phyloP scores from a whole-genome alignment of 2,888 invertebrate genomes.

The Ophioninae sp. region DNA sequence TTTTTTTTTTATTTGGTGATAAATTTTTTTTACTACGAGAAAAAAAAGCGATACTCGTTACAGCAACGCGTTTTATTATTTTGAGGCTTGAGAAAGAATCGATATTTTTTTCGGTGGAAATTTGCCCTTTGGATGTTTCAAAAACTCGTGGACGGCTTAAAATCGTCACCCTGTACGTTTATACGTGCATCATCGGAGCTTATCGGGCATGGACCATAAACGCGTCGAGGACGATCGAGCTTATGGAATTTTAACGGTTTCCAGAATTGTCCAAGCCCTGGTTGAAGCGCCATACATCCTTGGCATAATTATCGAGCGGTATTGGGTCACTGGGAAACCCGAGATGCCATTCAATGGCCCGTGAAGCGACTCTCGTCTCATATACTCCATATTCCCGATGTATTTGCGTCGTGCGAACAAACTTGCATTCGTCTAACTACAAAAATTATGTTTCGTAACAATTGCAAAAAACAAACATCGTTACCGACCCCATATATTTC shows the following conservation, averaged over 20 bases:
- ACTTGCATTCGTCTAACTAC: no score
- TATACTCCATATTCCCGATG: constrained; percentile 7
- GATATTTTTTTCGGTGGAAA: no score
- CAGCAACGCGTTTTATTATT: no score
- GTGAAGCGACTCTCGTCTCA: constrained; percentile 36
- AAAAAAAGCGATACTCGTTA: no score
- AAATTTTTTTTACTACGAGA: no score
- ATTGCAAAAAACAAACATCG: no score
- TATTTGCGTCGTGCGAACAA: neutral
- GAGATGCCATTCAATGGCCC: constrained; percentile 37
- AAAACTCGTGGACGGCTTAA: no score
- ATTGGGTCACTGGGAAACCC: constrained; percentile 52
- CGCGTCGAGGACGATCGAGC: constrained; percentile 28
- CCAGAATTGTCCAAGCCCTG: constrained; percentile 15
- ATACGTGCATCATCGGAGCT: constrained; percentile 1
- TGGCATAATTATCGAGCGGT: constrained; percentile 40
- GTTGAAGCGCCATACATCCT: constrained; percentile 5
- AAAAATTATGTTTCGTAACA: no score
- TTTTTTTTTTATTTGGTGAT: no score
- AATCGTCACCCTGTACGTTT: neutral
- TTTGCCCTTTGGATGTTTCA: no score
- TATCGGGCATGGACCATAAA: constrained; percentile 24
- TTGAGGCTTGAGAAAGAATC: no score
- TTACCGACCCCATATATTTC: no score
- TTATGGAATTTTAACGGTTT: constrained; percentile 45